Evolutionary conservation across 1,140 invertebrate genomes (phyloP).

Genomic region (Drosophila takahashii): DNA sequence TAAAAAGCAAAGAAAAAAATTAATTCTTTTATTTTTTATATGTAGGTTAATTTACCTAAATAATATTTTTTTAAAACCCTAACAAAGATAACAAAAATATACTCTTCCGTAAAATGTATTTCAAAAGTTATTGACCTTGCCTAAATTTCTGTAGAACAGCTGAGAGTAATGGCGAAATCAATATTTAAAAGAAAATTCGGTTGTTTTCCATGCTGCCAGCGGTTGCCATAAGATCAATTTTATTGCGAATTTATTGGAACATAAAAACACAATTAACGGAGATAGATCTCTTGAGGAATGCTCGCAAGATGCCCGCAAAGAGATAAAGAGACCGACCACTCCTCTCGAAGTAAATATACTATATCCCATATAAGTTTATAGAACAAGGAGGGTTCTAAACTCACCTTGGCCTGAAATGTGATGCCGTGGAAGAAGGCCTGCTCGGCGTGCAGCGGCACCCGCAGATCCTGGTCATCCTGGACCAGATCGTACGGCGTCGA

Average conservation of each 20-base stretch:
- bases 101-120: background rate
- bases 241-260: slow-evolving; percentile 35
- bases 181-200: slow-evolving; percentile 3
- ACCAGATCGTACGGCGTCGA: slow-evolving; percentile 97
- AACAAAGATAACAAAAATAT: background rate
- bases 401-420: slow-evolving; percentile 98
- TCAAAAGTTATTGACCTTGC: background rate
- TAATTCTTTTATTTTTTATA: no score
- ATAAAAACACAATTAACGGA: slow-evolving; percentile 29
- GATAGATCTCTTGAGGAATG: slow-evolving; percentile 8
- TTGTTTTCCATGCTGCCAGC: background rate
- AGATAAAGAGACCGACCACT: background rate
- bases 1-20: no score
- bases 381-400: slow-evolving; percentile 3
- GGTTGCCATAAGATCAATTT: slow-evolving; percentile 10
- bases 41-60: background rate
- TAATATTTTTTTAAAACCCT: no score
- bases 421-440: slow-evolving; percentile 99
- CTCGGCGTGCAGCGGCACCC: slow-evolving; percentile 97
- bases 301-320: slow-evolving; percentile 2
- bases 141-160: background rate
- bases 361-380: no score
- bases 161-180: background rate
- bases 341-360: slow-evolving; percentile 1
- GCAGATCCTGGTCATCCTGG: slow-evolving; percentile 96